Evolutionary conservation across 2,797 vertebrate genomes (phyloP).

Genomic region (Lithobates pipiens): DNA sequence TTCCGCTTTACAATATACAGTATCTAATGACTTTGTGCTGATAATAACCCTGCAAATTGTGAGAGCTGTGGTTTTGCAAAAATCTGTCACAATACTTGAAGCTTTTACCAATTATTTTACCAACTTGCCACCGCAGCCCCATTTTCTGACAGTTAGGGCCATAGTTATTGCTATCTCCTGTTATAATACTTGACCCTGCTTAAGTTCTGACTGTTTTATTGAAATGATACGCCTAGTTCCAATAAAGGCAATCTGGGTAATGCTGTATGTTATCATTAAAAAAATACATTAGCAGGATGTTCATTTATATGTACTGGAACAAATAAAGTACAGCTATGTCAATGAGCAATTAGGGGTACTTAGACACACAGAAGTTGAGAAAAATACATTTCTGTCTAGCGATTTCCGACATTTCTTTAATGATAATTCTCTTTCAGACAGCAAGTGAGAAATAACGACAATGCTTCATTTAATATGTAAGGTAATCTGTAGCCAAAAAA

Average conservation of each 20-base stretch:
- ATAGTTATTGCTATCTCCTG: no score
- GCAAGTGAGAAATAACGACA: not conserved
- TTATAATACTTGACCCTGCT: no score
- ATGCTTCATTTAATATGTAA: not conserved
- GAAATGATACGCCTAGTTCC: not conserved
- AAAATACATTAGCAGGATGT: slow-evolving; percentile 1
- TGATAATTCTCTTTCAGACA: slow-evolving; percentile 1
- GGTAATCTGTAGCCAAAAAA: not conserved
- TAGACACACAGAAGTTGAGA: not conserved
- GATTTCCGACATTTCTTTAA: slow-evolving; percentile 1
- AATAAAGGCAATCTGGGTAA: slow-evolving; percentile 1
- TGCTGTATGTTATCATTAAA: not conserved
- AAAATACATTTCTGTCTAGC: slow-evolving; percentile 8
- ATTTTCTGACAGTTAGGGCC: no score
- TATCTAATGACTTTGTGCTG: not conserved
- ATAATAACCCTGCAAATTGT: no score
- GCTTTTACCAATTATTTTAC: no score
- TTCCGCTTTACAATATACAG: not conserved
- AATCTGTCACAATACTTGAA: no score
- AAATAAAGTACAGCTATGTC: not conserved
- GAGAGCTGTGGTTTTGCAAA: no score
- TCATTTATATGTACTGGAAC: not conserved
- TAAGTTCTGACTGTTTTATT: not conserved
- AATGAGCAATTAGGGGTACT: slow-evolving; percentile 7
- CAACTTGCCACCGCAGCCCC: no score